phyloP scores from a whole-genome alignment of 1,140 invertebrate species.

The Brachionus plicatilis region DNA sequence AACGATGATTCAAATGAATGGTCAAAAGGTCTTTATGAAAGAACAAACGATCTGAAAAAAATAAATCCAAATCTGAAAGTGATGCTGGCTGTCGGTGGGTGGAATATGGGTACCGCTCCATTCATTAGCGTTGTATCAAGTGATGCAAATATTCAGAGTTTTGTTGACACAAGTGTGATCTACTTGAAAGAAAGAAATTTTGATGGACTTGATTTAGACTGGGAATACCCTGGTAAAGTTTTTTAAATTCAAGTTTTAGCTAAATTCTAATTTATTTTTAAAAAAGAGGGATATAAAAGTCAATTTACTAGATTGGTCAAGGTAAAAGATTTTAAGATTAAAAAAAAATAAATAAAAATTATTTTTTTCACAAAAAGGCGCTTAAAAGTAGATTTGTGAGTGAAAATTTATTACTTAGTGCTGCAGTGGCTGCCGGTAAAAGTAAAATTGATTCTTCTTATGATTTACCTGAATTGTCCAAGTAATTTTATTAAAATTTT shows the following conservation, averaged over 20 bases:
- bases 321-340: not conserved
- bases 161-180: constrained; percentile 61
- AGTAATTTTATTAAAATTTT: constrained; percentile 52
- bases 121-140: constrained; percentile 70
- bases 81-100: constrained; percentile 58
- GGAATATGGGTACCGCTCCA: constrained; percentile 72
- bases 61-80: not conserved
- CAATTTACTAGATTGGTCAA: constrained; percentile 54
- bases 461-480: constrained; percentile 66
- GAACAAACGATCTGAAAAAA: not conserved
- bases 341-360: no score
- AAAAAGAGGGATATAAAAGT: constrained; percentile 63
- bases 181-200: constrained; percentile 57
- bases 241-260: constrained; percentile 50
- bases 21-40: not conserved
- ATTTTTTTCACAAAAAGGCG: constrained; percentile 53
- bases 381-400: constrained; percentile 40
- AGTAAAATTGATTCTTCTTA: constrained; percentile 60
- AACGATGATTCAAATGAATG: constrained; percentile 63
- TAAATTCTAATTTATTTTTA: constrained; percentile 50
- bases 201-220: constrained; percentile 60
- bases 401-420: constrained; percentile 43
- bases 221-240: constrained; percentile 69
- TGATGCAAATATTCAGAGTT: constrained; percentile 51
- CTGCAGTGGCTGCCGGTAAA: constrained; percentile 44